These are phyloP conservation scores for Limnephilus rhombicus DNA, from an alignment of 2,888 invertebrate species.

Conservation along the genomic window DNA sequence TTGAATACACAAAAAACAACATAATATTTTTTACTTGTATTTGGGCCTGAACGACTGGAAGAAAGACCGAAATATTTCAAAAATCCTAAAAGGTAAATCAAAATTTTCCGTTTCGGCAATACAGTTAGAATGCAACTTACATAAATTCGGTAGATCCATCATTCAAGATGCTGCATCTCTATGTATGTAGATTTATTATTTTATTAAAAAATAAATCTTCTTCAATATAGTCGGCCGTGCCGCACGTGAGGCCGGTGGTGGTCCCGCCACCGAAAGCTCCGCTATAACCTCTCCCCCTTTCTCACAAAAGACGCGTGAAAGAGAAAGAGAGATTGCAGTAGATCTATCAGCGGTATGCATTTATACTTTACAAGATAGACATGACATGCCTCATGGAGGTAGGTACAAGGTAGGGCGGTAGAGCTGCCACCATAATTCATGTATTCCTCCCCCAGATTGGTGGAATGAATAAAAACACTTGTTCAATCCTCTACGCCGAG, in stretches of 20 bases:
- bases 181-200: slow-evolving; percentile 41
- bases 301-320: neutral
- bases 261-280: neutral
- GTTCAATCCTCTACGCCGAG: slow-evolving; percentile 61
- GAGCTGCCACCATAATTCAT: slow-evolving; percentile 59
- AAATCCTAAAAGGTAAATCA: neutral
- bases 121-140: neutral
- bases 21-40: no score
- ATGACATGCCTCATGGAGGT: neutral
- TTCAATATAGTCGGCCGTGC: slow-evolving; percentile 6
- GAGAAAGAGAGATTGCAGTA: neutral
- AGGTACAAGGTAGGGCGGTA: neutral
- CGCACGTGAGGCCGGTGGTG: neutral
- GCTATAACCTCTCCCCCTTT: slow-evolving; percentile 18
- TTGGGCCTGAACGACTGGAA: no score
- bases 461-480: slow-evolving; percentile 63
- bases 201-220: slow-evolving; percentile 43
- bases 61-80: no score
- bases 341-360: neutral
- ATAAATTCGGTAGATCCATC: neutral
- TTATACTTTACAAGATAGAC: slow-evolving; percentile 3
- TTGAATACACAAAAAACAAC: no score
- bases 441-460: slow-evolving; percentile 55
- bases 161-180: neutral
- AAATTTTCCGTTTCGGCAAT: neutral